Percentiles rank a stretch among this genome's conserved stretches.
phyloP scores from a whole-genome alignment of 2,888 invertebrate genomes.

The Nomada hirtipes region DNA sequence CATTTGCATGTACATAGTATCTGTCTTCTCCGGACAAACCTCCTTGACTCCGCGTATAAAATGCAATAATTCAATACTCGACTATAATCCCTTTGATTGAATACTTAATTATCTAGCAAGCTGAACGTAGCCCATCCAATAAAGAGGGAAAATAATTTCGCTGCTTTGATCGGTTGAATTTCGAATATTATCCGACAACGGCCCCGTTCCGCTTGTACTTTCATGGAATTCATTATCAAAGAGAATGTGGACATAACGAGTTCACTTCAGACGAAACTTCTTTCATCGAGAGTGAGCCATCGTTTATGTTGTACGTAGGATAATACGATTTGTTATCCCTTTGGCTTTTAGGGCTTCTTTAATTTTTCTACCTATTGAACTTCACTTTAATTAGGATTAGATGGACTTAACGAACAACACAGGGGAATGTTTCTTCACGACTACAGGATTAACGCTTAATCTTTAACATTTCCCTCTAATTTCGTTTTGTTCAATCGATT shows the following conservation, averaged over 20 bases:
- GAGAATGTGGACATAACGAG: slow-evolving; percentile 34
- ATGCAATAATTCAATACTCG: not conserved
- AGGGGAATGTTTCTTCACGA: slow-evolving; percentile 10
- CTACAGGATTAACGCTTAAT: slow-evolving; percentile 16
- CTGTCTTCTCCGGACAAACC: not conserved
- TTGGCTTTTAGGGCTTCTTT: not conserved
- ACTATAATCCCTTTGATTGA: not conserved
- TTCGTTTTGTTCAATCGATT: slow-evolving; percentile 27
- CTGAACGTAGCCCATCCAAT: not conserved
- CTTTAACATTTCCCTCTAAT: slow-evolving; percentile 9
- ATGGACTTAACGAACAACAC: slow-evolving; percentile 16
- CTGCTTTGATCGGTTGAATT: slow-evolving; percentile 9
- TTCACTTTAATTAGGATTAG: slow-evolving; percentile 23
- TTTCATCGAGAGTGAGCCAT: slow-evolving; percentile 28
- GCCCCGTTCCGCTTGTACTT: not conserved
- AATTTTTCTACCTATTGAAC: slow-evolving; percentile 4
- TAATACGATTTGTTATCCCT: slow-evolving; percentile 30
- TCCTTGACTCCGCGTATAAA: not conserved
- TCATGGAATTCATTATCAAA: not conserved
- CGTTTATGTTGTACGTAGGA: slow-evolving; percentile 15
- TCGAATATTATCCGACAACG: slow-evolving; percentile 25
- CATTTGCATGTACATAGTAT: no score
- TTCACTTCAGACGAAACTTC: slow-evolving; percentile 29
- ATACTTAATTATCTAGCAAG: not conserved
- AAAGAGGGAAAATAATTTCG: not conserved